A percentile compares a stretch with the other conserved stretches of the same genome.
Conservation (phyloP, 2,888 invertebrate genomes). For the Agriopis aurantiaria region DNA sequence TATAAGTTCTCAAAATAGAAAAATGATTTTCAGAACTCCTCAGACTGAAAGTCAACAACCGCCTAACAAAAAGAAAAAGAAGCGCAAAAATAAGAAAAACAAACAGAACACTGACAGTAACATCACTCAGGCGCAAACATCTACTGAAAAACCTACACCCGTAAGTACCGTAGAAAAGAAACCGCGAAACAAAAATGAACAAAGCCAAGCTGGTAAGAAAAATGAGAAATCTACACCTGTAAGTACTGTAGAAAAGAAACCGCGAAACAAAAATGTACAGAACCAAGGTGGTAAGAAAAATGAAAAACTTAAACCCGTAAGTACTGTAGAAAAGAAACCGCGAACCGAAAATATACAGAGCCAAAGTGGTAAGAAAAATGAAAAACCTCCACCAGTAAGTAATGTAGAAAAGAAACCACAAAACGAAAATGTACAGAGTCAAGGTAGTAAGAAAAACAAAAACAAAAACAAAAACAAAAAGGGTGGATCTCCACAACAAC, state of each 20-base stretch:
- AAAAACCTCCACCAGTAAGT: constrained; percentile 34
- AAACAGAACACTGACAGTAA: constrained; percentile 44
- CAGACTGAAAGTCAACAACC: constrained; percentile 27
- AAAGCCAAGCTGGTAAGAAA: constrained; percentile 46
- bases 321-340: constrained; percentile 25
- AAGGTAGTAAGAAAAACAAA: constrained; percentile 52
- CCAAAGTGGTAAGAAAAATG: constrained; percentile 50
- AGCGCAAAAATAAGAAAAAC: constrained; percentile 59
- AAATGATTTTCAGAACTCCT: constrained; percentile 36
- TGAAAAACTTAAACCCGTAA: neutral
- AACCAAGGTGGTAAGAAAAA: constrained; percentile 49
- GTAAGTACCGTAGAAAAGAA: constrained; percentile 25
- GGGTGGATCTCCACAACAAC: constrained; percentile 39
- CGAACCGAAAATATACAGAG: constrained; percentile 37
- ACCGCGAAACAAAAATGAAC: constrained; percentile 30
- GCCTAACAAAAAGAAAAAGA: constrained; percentile 51
- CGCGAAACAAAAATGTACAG: constrained; percentile 34
- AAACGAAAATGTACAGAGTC: constrained; percentile 37
- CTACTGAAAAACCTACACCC: constrained; percentile 23
- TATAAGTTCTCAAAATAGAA: neutral
- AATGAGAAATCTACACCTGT: constrained; percentile 22
- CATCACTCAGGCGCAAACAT: constrained; percentile 20
- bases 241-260: constrained; percentile 25
- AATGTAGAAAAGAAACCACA: constrained; percentile 26
- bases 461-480: constrained; percentile 55